phyloP scores from a whole-genome alignment of 1,140 invertebrate species.

The Drosophila oshimai region DNA sequence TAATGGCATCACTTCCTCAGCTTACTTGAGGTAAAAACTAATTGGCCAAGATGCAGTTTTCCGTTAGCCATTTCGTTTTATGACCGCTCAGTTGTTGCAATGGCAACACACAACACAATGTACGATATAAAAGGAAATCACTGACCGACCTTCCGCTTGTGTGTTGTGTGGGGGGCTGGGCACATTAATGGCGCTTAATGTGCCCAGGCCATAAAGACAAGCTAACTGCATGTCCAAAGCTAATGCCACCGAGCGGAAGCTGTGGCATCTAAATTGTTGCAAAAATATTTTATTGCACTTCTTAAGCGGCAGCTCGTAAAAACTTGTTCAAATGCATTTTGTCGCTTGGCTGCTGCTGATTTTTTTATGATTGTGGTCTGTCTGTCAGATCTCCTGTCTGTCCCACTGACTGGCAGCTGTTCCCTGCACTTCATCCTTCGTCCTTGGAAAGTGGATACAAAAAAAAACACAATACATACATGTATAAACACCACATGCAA shows the following conservation, averaged over 20 bases:
- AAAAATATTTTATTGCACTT: conserved; percentile 73
- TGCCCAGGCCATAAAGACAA: conserved; percentile 52
- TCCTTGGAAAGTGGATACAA: neutral
- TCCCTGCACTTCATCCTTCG: conserved; percentile 17
- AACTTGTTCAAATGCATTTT: conserved; percentile 71
- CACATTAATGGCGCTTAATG: conserved; percentile 72
- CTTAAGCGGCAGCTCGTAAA: conserved; percentile 59
- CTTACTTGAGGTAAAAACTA: conserved; percentile 45
- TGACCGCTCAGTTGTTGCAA: conserved; percentile 6
- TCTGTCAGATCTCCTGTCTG: conserved; percentile 5
- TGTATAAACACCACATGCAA: conserved; percentile 16
- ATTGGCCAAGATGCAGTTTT: conserved; percentile 36
- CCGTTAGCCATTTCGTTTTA: conserved; percentile 27
- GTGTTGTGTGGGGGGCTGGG: conserved; percentile 14
- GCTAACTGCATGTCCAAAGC: conserved; percentile 58
- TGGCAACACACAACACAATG: conserved; percentile 43
- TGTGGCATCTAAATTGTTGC: conserved; percentile 73
- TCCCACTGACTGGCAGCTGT: conserved; percentile 43
- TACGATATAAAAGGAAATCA: conserved; percentile 49
- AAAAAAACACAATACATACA: neutral
- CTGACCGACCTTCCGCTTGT: conserved; percentile 28
- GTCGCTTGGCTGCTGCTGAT: conserved; percentile 69
- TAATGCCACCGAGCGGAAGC: conserved; percentile 34
- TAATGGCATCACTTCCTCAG: neutral
- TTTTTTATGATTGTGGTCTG: conserved; percentile 65